Percentiles rank a stretch among this genome's conserved stretches.
Conservation (phyloP, 2,888 invertebrate species). For the Glaucopsyche alexis region DNA sequence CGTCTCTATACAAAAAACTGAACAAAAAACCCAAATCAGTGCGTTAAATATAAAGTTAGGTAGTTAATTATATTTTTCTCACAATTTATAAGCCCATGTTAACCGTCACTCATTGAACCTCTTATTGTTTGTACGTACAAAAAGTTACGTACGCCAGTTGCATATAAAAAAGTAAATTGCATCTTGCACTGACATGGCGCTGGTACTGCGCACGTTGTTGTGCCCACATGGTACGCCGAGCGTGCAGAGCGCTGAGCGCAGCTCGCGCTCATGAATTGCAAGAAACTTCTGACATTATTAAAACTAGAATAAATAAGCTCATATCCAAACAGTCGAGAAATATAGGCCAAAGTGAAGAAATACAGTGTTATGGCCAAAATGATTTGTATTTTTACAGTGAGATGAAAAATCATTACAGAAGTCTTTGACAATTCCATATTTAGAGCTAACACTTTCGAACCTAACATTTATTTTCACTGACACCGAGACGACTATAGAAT, state of each 20-base stretch:
- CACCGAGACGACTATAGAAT: slow-evolving; percentile 13
- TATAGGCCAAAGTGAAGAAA: slow-evolving; percentile 56
- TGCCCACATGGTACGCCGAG: neutral
- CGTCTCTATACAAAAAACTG: neutral
- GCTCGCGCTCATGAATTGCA: slow-evolving; percentile 5
- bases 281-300: slow-evolving; percentile 38
- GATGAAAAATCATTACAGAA: neutral
- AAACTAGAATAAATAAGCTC: slow-evolving; percentile 71
- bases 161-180: no score
- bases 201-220: neutral
- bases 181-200: no score
- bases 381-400: slow-evolving; percentile 2
- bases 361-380: neutral
- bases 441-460: neutral
- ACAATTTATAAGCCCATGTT: neutral
- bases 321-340: slow-evolving; percentile 57
- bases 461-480: slow-evolving; percentile 12
- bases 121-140: neutral
- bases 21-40: neutral
- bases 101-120: no score
- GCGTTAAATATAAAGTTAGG: neutral
- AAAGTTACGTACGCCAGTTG: no score
- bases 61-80: neutral
- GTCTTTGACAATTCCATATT: slow-evolving; percentile 14
- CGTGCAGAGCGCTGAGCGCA: neutral